Conservation (phyloP, 1,140 invertebrate species). For the Macrotrachela quadricornifera region DNA sequence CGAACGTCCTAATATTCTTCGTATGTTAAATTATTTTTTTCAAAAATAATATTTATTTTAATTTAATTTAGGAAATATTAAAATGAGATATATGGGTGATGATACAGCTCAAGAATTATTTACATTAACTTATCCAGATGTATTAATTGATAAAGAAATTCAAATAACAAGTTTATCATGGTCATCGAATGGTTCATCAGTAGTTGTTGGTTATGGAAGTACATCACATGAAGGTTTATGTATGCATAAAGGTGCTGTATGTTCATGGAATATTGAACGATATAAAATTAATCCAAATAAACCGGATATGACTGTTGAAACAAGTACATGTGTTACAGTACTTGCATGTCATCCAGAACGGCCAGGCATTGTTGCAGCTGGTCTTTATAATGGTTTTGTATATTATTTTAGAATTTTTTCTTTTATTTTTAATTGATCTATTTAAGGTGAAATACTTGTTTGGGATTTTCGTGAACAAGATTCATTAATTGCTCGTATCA, state of each 20-base stretch:
- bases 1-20: too few species aligned
- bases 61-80: too few species aligned
- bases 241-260: constrained; percentile 22
- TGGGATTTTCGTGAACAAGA: constrained; percentile 1
- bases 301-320: constrained; percentile 23
- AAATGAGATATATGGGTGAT: too few species aligned
- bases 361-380: constrained; percentile 24
- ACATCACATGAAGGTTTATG: constrained; percentile 30
- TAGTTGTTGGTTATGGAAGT: constrained; percentile 16
- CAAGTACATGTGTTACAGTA: constrained; percentile 24
- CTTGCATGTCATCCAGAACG: constrained; percentile 26
- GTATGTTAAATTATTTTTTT: too few species aligned
- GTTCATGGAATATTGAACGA: constrained; percentile 27
- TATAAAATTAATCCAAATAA: constrained; percentile 21
- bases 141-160: too few species aligned
- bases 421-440: not conserved
- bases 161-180: too few species aligned
- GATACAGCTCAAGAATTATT: too few species aligned
- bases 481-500: constrained; percentile 1
- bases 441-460: constrained; percentile 5
- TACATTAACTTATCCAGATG: too few species aligned
- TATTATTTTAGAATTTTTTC: not conserved
- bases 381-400: constrained; percentile 26
- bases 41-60: too few species aligned
- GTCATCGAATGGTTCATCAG: too few species aligned